Conservation (phyloP, 2,888 invertebrate genomes). For the Pocota personata region DNA sequence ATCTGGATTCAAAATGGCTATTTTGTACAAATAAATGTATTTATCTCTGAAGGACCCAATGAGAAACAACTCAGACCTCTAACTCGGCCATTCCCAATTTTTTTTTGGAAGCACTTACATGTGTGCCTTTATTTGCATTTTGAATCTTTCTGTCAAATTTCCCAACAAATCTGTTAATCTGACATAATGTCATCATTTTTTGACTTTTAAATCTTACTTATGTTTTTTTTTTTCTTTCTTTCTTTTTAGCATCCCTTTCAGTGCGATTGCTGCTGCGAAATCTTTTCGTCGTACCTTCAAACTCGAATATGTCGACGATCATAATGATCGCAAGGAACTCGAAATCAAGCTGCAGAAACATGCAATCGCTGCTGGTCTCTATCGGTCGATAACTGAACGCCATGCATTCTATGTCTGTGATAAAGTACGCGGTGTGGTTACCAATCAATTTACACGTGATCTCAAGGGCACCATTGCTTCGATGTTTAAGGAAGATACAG, state of each 20-base stretch:
- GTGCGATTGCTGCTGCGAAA: slow-evolving; percentile 91
- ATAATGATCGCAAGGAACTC: slow-evolving; percentile 86
- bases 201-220: not conserved
- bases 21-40: no score
- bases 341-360: slow-evolving; percentile 92
- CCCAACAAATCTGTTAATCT: not conserved
- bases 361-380: slow-evolving; percentile 91
- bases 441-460: slow-evolving; percentile 94
- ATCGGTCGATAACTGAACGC: slow-evolving; percentile 94
- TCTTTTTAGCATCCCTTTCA: slow-evolving; percentile 89
- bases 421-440: slow-evolving; percentile 93
- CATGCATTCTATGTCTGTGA: slow-evolving; percentile 97
- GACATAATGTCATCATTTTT: not conserved
- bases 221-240: slow-evolving; percentile 10
- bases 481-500: slow-evolving; percentile 94
- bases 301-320: slow-evolving; percentile 89
- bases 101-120: no score
- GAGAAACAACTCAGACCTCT: no score
- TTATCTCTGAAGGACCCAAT: no score
- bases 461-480: slow-evolving; percentile 95
- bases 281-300: slow-evolving; percentile 90
- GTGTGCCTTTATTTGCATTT: no score
- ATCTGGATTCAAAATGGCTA: no score
- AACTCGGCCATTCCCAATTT: no score
- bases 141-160: no score